Evolutionary conservation across 2,888 invertebrate species (phyloP).

Genomic region (Axea sp.): DNA sequence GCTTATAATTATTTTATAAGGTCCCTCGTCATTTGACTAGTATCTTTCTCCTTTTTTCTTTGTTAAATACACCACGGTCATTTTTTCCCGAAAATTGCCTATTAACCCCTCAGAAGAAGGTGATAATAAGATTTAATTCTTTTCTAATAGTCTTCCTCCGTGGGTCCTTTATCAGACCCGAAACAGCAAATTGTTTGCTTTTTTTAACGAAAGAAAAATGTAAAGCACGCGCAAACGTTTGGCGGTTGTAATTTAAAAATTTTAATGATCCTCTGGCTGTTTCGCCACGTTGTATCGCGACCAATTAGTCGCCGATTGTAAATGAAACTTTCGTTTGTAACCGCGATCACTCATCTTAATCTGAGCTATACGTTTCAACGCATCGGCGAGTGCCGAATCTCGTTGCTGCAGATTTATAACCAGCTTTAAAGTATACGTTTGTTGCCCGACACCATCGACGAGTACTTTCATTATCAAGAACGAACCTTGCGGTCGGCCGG

Average conservation of each 20-base stretch:
- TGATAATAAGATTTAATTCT: too few relatives aligned
- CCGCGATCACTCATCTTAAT: conserved; percentile 45
- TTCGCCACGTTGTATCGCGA: conserved; percentile 16
- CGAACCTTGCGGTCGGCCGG: conserved; percentile 42
- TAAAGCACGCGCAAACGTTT: conserved; percentile 17
- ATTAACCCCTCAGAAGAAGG: too few relatives aligned
- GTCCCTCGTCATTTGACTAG: too few relatives aligned
- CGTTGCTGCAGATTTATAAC: conserved; percentile 56
- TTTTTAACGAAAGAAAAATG: background rate
- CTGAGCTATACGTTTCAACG: conserved; percentile 39
- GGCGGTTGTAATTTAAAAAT: conserved; percentile 14
- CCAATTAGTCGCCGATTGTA: conserved; percentile 48
- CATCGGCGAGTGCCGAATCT: conserved; percentile 36
- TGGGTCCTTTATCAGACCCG: too few relatives aligned
- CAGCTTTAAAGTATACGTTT: conserved; percentile 56
- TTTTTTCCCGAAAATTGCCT: too few relatives aligned
- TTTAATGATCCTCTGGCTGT: conserved; percentile 7
- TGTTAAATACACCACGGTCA: too few relatives aligned
- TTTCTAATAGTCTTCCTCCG: too few relatives aligned
- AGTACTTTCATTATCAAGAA: conserved; percentile 58
- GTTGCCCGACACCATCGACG: conserved; percentile 46
- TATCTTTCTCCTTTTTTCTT: too few relatives aligned
- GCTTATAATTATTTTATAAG: background rate
- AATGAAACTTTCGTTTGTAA: conserved; percentile 43
- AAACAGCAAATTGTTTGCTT: too few relatives aligned